Evolutionary conservation across 1,140 invertebrate genomes (phyloP), one percentile per base, ranked within the genome.

Genomic region (Sitodiplosis mosellana): DNA sequence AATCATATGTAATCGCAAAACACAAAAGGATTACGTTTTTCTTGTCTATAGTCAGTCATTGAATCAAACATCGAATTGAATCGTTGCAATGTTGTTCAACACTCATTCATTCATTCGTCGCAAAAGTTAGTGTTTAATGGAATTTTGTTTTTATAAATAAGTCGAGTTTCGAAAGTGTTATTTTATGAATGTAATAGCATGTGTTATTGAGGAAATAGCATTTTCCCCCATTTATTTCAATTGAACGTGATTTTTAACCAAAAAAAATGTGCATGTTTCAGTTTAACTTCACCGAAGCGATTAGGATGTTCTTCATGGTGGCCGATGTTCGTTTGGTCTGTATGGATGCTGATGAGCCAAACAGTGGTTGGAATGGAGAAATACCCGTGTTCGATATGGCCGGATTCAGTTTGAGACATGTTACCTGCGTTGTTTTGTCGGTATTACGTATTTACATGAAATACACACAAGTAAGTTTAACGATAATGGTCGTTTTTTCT

Each of bases 291-390:
- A 69, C 73, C 36, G 76, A 81, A 49, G 68, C 70, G 1, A 68
- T 81, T 14, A 81, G 80, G 61, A 67, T 78, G 1, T 74, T 81
- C 57, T 72, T 76, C 52, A 81, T 81, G 75, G 60, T 78, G 8
- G 70, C 78, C 11, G 80, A 83, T 55, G 70, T 72, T 2, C 69
- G 76, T 46, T 69, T 82, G 34, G 70, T 67, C 27, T 56, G 59
- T 1, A 55, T 67, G 0, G 70, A 73, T 48, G 27, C 27, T 27
- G 10, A 27, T 27, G 27, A 27, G 10, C 64, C 69, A 17, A 63
- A 64, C 14, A 64, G 70, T 22, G 62, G 69, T 18, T 64, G 70
- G 7, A 69, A 70, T 2, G 79, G 79, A 3, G 78, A 81, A 54
- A 69, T 81, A 49, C 76, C 78, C 18, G 72, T 83, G 15, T 80